A percentile compares a stretch with the other conserved stretches of the same genome.
phyloP scores from a whole-genome alignment of 1,140 invertebrate genomes.

The Whitmania pigra region DNA sequence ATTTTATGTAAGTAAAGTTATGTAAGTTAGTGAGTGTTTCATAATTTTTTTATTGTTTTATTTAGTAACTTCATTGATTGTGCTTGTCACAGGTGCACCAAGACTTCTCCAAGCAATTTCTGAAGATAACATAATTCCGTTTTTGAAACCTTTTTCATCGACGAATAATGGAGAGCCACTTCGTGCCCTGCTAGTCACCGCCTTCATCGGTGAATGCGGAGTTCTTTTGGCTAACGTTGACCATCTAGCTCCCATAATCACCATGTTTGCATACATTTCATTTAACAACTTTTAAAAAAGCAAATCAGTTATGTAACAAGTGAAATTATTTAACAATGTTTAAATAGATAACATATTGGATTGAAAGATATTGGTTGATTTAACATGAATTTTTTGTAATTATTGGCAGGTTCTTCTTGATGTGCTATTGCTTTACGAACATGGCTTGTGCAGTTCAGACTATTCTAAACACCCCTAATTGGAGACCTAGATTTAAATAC shows the following conservation, averaged over 20 bases:
- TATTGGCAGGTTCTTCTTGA: slow-evolving; percentile 73
- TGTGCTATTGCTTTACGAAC: slow-evolving; percentile 99
- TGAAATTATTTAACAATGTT: no score
- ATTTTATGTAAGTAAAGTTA: no score
- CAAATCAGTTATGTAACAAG: not conserved
- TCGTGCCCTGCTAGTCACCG: slow-evolving; percentile 77
- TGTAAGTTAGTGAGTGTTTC: no score
- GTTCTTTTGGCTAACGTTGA: slow-evolving; percentile 63
- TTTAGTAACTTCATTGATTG: not conserved
- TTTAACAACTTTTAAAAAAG: not conserved
- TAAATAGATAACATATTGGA: not conserved
- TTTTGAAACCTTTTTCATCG: slow-evolving; percentile 74
- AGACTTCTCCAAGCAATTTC: slow-evolving; percentile 78
- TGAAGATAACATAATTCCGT: slow-evolving; percentile 90
- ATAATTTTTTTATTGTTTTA: no score
- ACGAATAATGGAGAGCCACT: slow-evolving; percentile 90
- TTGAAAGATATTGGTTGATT: not conserved
- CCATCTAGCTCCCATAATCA: slow-evolving; percentile 47
- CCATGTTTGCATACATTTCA: slow-evolving; percentile 41
- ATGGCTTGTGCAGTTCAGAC: slow-evolving; percentile 94
- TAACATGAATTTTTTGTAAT: slow-evolving; percentile 28
- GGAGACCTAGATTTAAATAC: slow-evolving; percentile 92
- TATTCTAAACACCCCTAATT: slow-evolving; percentile 79
- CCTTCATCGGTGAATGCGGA: slow-evolving; percentile 81
- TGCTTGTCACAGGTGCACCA: slow-evolving; percentile 45